Conservation (phyloP, 2,113 vertebrate species). For the Dromiciops gliroides region DNA sequence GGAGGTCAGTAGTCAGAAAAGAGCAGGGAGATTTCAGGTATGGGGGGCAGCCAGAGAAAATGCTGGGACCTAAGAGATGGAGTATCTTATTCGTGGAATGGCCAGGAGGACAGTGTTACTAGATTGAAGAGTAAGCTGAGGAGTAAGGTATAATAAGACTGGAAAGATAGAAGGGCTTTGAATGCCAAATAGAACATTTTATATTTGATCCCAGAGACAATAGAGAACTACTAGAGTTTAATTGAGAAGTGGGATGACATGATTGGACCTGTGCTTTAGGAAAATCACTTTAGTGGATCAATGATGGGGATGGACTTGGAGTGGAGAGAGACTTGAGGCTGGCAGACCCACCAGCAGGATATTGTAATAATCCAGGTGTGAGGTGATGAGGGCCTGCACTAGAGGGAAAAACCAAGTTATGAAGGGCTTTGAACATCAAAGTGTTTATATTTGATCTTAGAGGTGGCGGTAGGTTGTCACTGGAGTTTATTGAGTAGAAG, state of each 20-base stretch:
- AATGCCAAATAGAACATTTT: not conserved
- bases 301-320: not conserved
- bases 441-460: not conserved
- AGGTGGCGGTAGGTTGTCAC: not conserved
- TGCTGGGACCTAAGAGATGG: not conserved
- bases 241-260: not conserved
- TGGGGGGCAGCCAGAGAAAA: not conserved
- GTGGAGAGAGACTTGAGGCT: not conserved
- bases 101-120: not conserved
- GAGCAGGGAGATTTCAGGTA: not conserved
- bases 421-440: not conserved
- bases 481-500: not conserved
- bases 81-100: not conserved
- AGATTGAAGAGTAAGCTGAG: not conserved
- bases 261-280: not conserved
- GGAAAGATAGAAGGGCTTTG: not conserved
- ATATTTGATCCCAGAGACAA: not conserved
- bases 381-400: not conserved
- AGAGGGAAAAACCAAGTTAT: not conserved
- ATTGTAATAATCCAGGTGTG: not conserved
- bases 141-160: not conserved
- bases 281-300: not conserved
- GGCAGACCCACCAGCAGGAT: not conserved
- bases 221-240: not conserved
- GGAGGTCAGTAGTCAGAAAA: not conserved